Evolutionary conservation across 2,113 vertebrate species (phyloP), one percentile per base, ranked within the genome.

Genomic region (Cephalopterus ornatus): DNA sequence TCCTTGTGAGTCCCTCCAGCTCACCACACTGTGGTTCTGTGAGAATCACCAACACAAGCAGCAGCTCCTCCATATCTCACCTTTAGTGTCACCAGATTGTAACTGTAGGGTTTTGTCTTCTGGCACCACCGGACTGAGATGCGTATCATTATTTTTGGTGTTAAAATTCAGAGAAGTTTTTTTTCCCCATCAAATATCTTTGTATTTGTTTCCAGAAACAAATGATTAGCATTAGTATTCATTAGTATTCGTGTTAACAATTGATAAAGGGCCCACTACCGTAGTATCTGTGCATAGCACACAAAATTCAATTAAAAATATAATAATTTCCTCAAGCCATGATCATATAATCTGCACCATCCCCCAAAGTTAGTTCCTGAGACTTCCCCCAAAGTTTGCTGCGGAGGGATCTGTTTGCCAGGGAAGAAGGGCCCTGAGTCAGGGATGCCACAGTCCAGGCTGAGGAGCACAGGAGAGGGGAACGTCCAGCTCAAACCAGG

Each of bases 221-320:
- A 96, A 96, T 83, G 90, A 96, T 96, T 85, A 96, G 61, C 93
- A 97, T 96, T 97, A 95, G 88, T 96, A 96, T 95, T 96, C 93
- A 97, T 97, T 97, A 94, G 90, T 94, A 95, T 95, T 96, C 75
- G 0, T 95, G 90, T 96, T 97, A 96, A 97, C 95, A 94, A 92
- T 96, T 96, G 95, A 96, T 96, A 96, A 97, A 96, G 82, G 88
- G 50, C 93, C 88, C 88, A 83, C 93, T 92, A 93, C 95, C 86
- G 93, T 93, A 92, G 76, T 93, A 95, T 96, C 96, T 93, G 68
- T 39, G 81, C 93, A 74, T 4, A 93, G 90, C 92, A 93, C 95
- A 93, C 82, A 37, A 90, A 95, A 97, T 93, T 96, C 90, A 97
- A 94, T 97, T 97, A 96, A 97, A 97, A 96, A 96, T 95, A 94